Evolutionary conservation across 2,797 vertebrate genomes (phyloP).

Genomic region (Diplodus puntazzo): DNA sequence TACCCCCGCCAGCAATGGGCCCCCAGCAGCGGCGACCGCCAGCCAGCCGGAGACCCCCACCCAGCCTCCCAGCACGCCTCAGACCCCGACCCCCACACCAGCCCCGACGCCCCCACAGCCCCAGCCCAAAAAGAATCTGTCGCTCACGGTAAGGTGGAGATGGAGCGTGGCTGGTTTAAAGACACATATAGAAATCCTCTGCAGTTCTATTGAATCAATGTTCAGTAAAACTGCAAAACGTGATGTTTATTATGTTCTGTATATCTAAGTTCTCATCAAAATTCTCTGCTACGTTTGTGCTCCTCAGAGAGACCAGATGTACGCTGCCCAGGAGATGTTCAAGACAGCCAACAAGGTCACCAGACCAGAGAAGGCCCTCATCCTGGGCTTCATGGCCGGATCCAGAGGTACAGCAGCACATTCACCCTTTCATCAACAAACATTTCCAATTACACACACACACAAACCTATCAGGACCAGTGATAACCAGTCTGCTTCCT

Average conservation of each 20-base stretch:
- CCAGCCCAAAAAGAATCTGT: conserved; percentile 94
- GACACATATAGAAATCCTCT: neutral
- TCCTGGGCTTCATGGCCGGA: conserved; percentile 99
- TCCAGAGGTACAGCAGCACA: conserved; percentile 89
- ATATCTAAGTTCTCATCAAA: neutral
- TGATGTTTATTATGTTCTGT: neutral
- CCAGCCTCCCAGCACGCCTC: conserved; percentile 85
- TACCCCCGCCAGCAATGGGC: conserved; percentile 86
- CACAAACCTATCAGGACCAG: neutral
- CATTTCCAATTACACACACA: neutral
- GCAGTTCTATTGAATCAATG: neutral
- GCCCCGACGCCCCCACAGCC: conserved; percentile 88
- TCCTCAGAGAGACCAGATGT: conserved; percentile 95
- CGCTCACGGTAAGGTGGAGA: conserved; percentile 89
- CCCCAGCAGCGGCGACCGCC: conserved; percentile 87
- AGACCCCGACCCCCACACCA: conserved; percentile 79
- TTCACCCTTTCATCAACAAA: too few relatives aligned
- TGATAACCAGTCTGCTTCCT: neutral
- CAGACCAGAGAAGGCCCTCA: conserved; percentile 97
- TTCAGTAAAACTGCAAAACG: too few relatives aligned
- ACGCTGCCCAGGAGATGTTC: conserved; percentile 98
- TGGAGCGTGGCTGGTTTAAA: neutral
- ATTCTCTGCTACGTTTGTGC: conserved; percentile 5
- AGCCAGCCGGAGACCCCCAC: conserved; percentile 84
- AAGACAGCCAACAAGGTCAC: conserved; percentile 99